Percentiles rank a stretch among this genome's conserved stretches.
Evolutionary conservation across 2,113 vertebrate species (phyloP).

Genomic region (Clarias batrachus): DNA sequence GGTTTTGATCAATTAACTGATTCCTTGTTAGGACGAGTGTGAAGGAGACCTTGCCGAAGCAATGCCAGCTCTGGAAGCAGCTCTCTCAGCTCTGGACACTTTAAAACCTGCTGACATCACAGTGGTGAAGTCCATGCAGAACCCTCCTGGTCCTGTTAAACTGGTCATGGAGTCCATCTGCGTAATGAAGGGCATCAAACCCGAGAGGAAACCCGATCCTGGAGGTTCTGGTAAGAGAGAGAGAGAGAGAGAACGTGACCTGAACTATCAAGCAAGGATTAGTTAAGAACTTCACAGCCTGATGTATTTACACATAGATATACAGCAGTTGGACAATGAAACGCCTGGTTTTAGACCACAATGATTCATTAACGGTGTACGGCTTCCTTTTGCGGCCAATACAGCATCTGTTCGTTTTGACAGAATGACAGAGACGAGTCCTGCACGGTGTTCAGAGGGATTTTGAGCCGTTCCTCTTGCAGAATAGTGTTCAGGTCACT

Average conservation of each 20-base stretch:
- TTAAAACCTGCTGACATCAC: conserved; percentile 87
- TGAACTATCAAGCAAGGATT: background rate
- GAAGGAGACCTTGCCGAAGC: conserved; percentile 88
- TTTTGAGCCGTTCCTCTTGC: too few relatives aligned
- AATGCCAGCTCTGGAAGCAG: conserved; percentile 86
- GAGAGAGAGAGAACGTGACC: background rate
- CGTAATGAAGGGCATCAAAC: conserved; percentile 84
- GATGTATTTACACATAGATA: background rate
- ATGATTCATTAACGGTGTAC: too few relatives aligned
- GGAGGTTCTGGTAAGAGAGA: conserved; percentile 77
- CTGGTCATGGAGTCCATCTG: conserved; percentile 95
- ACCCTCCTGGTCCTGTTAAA: conserved; percentile 86
- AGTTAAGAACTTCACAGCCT: background rate
- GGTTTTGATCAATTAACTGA: background rate
- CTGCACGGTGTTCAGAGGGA: too few relatives aligned
- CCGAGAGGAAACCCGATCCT: conserved; percentile 88
- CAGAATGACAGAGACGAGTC: too few relatives aligned
- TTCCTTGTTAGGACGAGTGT: conserved; percentile 80
- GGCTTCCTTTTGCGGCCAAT: too few relatives aligned
- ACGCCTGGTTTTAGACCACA: too few relatives aligned
- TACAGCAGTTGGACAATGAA: too few relatives aligned
- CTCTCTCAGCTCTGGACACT: conserved; percentile 84
- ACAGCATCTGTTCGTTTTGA: too few relatives aligned
- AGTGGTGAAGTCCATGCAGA: conserved; percentile 89
- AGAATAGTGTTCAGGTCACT: too few relatives aligned